Evolutionary conservation across 1,140 invertebrate species (phyloP).

Genomic region (Heliconius hermathena): DNA sequence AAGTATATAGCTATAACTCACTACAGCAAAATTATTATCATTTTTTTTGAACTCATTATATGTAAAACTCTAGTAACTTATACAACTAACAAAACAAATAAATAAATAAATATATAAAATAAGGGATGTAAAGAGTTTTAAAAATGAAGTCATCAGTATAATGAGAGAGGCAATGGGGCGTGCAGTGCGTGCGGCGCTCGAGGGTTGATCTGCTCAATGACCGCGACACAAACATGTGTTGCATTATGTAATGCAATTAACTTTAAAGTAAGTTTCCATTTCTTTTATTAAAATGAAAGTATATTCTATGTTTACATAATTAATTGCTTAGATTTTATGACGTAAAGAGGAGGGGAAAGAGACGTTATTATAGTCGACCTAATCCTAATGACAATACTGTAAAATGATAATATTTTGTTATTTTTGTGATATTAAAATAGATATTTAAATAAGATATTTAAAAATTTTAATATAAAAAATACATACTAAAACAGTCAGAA

Average conservation of each 20-base stretch:
- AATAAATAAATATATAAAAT: conserved; percentile 14
- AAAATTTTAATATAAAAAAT: too few relatives aligned
- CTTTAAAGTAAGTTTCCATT: conserved; percentile 4
- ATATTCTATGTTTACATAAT: neutral
- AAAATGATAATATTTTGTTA: too few relatives aligned
- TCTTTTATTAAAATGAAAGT: neutral
- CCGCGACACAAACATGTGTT: conserved; percentile 25
- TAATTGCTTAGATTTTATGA: neutral
- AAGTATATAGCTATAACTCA: too few relatives aligned
- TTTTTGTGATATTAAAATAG: too few relatives aligned
- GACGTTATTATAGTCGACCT: too few relatives aligned
- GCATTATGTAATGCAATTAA: conserved; percentile 12
- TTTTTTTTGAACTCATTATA: too few relatives aligned
- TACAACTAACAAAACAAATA: neutral
- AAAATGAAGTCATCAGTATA: conserved; percentile 38
- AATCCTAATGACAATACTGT: too few relatives aligned
- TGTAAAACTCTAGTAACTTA: neutral
- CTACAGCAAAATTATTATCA: too few relatives aligned
- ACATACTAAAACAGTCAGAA: too few relatives aligned
- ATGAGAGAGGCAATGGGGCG: conserved; percentile 33
- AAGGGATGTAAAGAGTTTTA: conserved; percentile 21
- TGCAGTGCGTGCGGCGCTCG: conserved; percentile 29
- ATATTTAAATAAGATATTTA: too few relatives aligned
- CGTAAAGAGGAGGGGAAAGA: too few relatives aligned
- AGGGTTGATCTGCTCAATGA: conserved; percentile 28